A percentile compares a stretch with the other conserved stretches of the same genome.
phyloP scores from a whole-genome alignment of 2,113 vertebrate genomes.

The Telmatochromis sp. region DNA sequence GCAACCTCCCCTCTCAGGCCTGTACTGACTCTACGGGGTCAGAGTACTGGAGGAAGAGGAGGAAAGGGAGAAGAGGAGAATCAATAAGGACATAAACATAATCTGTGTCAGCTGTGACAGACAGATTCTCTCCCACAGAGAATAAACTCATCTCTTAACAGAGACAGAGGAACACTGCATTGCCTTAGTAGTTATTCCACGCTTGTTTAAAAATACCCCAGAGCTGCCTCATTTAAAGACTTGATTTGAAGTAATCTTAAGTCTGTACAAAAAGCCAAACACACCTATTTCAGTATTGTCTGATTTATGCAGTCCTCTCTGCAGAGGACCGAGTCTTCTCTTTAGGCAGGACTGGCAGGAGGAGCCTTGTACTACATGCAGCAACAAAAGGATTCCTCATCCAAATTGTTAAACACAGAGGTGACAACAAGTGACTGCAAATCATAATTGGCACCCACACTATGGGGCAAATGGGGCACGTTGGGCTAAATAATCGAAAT shows the following conservation, averaged over 20 bases:
- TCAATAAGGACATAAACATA: constrained; percentile 25
- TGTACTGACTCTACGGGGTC: constrained; percentile 21
- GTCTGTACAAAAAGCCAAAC: constrained; percentile 64
- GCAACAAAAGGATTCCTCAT: constrained; percentile 37
- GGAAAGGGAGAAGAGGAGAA: not conserved
- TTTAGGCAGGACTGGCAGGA: constrained; percentile 22
- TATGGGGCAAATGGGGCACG: not conserved
- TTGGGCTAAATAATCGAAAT: not conserved
- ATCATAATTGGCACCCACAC: constrained; percentile 44
- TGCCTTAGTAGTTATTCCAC: constrained; percentile 53
- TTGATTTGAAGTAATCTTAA: constrained; percentile 37
- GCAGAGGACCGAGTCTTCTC: constrained; percentile 9
- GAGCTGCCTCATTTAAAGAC: constrained; percentile 65
- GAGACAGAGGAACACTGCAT: constrained; percentile 50
- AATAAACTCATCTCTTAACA: constrained; percentile 15
- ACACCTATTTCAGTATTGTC: constrained; percentile 34
- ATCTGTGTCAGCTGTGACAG: constrained; percentile 18
- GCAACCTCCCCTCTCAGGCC: constrained; percentile 38
- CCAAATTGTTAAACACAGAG: constrained; percentile 25
- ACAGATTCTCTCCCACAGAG: constrained; percentile 11
- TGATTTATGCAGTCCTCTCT: constrained; percentile 14
- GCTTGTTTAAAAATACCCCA: constrained; percentile 48
- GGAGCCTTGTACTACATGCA: constrained; percentile 51
- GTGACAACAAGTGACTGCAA: constrained; percentile 13
- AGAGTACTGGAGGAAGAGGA: constrained; percentile 19